A percentile compares a stretch with the other conserved stretches of the same genome.
Conservation (phyloP, 2,888 invertebrate species). For the Athrips mouffetella region DNA sequence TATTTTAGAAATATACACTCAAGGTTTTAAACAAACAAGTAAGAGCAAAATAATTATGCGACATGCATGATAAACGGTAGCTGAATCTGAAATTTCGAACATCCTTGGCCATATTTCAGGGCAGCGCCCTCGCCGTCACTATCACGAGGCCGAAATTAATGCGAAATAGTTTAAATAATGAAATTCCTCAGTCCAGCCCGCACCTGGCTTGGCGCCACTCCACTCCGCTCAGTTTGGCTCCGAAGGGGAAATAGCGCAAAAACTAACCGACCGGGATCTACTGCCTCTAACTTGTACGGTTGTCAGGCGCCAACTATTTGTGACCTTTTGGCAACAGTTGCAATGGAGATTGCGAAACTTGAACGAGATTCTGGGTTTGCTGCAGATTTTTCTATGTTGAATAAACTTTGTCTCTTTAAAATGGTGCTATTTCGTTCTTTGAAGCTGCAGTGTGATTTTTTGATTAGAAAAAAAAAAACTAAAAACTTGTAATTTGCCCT, state of each 20-base stretch:
- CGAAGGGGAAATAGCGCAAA: slow-evolving; percentile 35
- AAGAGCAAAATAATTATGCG: neutral
- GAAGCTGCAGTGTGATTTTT: too few species aligned
- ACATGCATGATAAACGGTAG: neutral
- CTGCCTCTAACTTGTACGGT: slow-evolving; percentile 9
- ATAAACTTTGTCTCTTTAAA: neutral
- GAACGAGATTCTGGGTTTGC: neutral
- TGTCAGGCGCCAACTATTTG: slow-evolving; percentile 27
- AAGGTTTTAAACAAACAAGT: too few species aligned
- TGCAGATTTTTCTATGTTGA: too few species aligned
- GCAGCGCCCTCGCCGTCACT: slow-evolving; percentile 4
- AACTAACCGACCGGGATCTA: slow-evolving; percentile 34
- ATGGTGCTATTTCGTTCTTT: too few species aligned
- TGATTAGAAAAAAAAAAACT: too few species aligned
- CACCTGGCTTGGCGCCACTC: slow-evolving; percentile 59
- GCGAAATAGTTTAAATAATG: slow-evolving; percentile 62
- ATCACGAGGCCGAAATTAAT: slow-evolving; percentile 24
- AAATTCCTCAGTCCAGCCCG: slow-evolving; percentile 49
- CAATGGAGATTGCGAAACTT: slow-evolving; percentile 12
- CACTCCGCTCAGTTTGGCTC: slow-evolving; percentile 43
- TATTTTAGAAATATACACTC: too few species aligned
- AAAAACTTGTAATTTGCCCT: too few species aligned
- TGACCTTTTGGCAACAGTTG: slow-evolving; percentile 26
- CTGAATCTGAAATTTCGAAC: neutral
- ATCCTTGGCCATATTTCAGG: slow-evolving; percentile 1